Conservation (phyloP, 2,888 invertebrate species). For the Pomacea canaliculata region DNA sequence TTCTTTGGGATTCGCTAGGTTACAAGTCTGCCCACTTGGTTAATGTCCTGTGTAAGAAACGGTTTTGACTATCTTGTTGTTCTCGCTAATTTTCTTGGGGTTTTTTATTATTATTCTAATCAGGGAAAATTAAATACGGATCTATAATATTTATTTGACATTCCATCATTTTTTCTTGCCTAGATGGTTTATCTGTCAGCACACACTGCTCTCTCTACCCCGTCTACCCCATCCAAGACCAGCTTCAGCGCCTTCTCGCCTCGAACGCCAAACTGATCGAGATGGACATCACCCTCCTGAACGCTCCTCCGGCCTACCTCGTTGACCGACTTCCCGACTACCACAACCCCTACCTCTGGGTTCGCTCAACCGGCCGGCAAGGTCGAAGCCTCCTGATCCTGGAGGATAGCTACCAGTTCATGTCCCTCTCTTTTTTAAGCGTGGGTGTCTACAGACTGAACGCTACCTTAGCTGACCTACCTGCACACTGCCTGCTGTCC, state of each 20-base stretch:
- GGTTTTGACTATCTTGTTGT: too few relatives aligned
- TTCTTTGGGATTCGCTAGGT: too few relatives aligned
- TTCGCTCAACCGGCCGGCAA: slow-evolving; percentile 27
- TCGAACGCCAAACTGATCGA: slow-evolving; percentile 28
- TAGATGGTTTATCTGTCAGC: too few relatives aligned
- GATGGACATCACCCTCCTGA: slow-evolving; percentile 14
- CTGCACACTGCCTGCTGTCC: slow-evolving; percentile 8
- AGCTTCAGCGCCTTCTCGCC: slow-evolving; percentile 6
- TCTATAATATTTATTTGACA: too few relatives aligned
- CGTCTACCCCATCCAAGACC: slow-evolving; percentile 15
- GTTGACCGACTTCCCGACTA: not conserved
- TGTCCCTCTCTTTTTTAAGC: not conserved
- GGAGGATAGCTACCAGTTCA: slow-evolving; percentile 21
- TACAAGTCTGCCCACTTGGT: too few relatives aligned
- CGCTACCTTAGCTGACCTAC: slow-evolving; percentile 11
- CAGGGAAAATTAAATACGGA: too few relatives aligned
- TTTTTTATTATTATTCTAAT: too few relatives aligned
- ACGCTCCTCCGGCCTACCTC: slow-evolving; percentile 21
- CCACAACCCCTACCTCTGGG: slow-evolving; percentile 25
- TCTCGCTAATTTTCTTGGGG: too few relatives aligned
- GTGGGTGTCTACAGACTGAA: slow-evolving; percentile 13
- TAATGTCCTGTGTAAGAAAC: too few relatives aligned
- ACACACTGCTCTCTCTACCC: not conserved
- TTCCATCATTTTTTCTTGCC: too few relatives aligned
- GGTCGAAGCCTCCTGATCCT: slow-evolving; percentile 54